Conservation (phyloP, 2,888 invertebrate genomes). For the Sinohyriopsis cumingii region DNA sequence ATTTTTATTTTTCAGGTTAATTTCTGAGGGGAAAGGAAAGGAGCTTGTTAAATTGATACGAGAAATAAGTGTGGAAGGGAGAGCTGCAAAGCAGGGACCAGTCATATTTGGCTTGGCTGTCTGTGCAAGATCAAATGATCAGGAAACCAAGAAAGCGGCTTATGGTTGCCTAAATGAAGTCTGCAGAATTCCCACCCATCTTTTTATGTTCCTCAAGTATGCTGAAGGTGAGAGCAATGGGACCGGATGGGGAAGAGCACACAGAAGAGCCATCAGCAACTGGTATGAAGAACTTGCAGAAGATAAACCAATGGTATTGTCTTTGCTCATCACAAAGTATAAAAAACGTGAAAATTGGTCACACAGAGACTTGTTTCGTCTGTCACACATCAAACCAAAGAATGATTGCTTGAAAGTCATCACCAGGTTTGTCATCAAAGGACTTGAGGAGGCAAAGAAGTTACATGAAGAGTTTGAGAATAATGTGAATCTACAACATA, state of each 20-base stretch:
- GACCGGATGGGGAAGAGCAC: constrained; percentile 78
- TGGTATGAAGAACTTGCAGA: constrained; percentile 76
- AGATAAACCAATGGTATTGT: constrained; percentile 73
- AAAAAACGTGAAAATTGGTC: constrained; percentile 80
- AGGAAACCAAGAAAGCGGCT: constrained; percentile 74
- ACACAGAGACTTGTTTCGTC: constrained; percentile 81
- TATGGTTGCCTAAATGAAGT: constrained; percentile 76
- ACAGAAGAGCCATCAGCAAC: constrained; percentile 77
- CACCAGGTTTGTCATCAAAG: constrained; percentile 49
- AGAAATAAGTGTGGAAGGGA: constrained; percentile 64
- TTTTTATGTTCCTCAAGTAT: constrained; percentile 79
- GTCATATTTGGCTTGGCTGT: constrained; percentile 79
- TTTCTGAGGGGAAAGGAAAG: constrained; percentile 60
- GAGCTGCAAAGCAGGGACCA: constrained; percentile 70
- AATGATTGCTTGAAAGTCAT: constrained; percentile 39
- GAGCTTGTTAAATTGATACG: constrained; percentile 64
- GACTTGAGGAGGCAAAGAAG: constrained; percentile 47
- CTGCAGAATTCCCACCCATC: constrained; percentile 78
- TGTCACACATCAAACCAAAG: constrained; percentile 50
- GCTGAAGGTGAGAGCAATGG: constrained; percentile 73
- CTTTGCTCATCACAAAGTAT: constrained; percentile 78
- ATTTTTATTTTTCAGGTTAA: constrained; percentile 45
- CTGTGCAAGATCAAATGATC: constrained; percentile 74
- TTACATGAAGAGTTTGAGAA: constrained; percentile 24
- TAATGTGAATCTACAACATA: constrained; percentile 22